Conservation (phyloP, 2,797 vertebrate genomes). For the Macrochelys suwanniensis region DNA sequence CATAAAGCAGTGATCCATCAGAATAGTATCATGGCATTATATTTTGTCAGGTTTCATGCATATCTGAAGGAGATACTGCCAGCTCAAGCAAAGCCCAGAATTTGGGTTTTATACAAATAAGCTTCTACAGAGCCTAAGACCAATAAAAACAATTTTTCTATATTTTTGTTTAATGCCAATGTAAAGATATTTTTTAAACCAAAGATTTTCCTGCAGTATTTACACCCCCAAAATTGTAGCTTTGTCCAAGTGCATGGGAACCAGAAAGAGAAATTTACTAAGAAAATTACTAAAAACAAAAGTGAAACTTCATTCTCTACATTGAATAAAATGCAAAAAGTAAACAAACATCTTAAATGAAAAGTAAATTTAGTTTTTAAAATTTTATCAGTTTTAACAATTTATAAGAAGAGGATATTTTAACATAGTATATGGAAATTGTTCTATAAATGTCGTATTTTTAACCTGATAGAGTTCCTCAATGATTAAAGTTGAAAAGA, state of each 20-base stretch:
- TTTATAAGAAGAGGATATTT: neutral
- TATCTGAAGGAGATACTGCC: neutral
- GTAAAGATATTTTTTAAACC: neutral
- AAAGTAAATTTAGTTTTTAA: neutral
- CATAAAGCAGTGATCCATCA: neutral
- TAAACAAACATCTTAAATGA: neutral
- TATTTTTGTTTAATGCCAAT: neutral
- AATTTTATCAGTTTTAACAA: neutral
- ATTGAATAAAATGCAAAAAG: neutral
- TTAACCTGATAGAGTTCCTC: neutral
- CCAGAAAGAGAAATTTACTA: neutral
- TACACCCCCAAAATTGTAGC: neutral
- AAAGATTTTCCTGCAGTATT: neutral
- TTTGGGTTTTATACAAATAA: neutral
- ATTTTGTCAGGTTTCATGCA: neutral
- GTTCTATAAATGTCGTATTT: neutral
- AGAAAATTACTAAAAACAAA: neutral
- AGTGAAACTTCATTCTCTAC: neutral
- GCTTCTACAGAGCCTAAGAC: slow-evolving; percentile 4
- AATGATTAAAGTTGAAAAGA: neutral
- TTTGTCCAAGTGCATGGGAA: neutral
- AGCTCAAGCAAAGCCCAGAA: slow-evolving; percentile 4
- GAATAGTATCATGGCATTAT: neutral
- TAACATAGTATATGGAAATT: neutral
- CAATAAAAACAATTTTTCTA: neutral